Evolutionary conservation across 2,888 invertebrate species (phyloP), one percentile per base, ranked within the genome.

Genomic region (Aplocera efformata): DNA sequence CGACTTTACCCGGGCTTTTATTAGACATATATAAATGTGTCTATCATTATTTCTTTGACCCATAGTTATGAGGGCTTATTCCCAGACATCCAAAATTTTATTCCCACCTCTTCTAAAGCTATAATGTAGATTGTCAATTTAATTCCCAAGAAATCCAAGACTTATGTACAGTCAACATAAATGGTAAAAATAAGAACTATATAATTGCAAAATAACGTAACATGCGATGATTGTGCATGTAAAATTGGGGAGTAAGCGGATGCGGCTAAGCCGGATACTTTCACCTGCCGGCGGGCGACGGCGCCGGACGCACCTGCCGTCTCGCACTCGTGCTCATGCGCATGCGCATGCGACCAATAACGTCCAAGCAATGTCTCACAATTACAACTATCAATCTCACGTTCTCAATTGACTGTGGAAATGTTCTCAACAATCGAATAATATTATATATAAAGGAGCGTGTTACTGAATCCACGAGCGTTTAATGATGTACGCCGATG

Each of bases 241-340:
- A 38, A 50, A 54, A 53, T 66, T 68, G 50, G 60, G 57, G 62
- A 63, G 69, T 70, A 75, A 77, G 68, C 83, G 82, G 82, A 83
- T 78, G 80, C 62, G 63, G 69, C 51, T 57, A 56, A 59, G 54
- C 52, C 66, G 63, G 56, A 61, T 58, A 79, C 82, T 84, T 84
- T 83, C 82, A 79, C 82, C 73, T 63, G 70, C 68, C 34, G 25
- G 38, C 30, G 13, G 59, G 43, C 43, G 39, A 55, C 58, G 61
- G 44, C 48, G 61, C 43, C 50, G 41, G 45, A 50, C 50, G 50
- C 70, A 68, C 68, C 70, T 69, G 72, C 60, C 63, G 56, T 47
- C 42, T 50, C 50, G 53, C 65, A 56, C 68, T 63, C 67, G 67
- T 69, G 70, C 56, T 57, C 63, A 57, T 59, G 52, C 57, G 50